phyloP scores from a whole-genome alignment of 1,140 invertebrate species.

The Augochlora pura region DNA sequence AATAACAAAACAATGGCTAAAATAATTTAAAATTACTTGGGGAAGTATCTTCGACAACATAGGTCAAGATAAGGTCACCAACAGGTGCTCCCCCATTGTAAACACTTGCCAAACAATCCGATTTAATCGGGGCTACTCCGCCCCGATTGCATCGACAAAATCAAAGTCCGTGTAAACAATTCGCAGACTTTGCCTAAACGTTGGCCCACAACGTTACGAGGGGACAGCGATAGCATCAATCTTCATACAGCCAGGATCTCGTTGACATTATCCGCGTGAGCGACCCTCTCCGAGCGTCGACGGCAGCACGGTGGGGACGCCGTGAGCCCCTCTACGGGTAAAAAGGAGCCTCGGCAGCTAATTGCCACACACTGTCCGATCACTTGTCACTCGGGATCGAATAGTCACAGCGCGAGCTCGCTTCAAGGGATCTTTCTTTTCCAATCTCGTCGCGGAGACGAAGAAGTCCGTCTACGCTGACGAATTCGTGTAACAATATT shows the following conservation, averaged over 20 bases:
- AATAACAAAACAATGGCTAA: too few species aligned
- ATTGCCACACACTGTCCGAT: constrained; percentile 71
- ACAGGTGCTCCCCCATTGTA: too few species aligned
- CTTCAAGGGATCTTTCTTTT: constrained; percentile 29
- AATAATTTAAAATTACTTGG: too few species aligned
- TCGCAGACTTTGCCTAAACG: too few species aligned
- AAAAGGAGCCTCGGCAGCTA: constrained; percentile 68
- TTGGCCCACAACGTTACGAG: background rate
- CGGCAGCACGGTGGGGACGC: constrained; percentile 23
- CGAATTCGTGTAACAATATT: background rate
- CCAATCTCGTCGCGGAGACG: constrained; percentile 29
- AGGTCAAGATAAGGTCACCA: too few species aligned
- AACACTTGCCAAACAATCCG: too few species aligned
- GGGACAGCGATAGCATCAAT: background rate
- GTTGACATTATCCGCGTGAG: constrained; percentile 35
- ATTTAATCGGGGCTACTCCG: too few species aligned
- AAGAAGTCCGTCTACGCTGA: too few species aligned
- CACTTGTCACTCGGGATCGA: constrained; percentile 71
- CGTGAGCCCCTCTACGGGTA: constrained; percentile 52
- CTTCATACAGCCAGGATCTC: constrained; percentile 20
- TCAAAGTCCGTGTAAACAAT: too few species aligned
- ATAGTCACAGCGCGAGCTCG: constrained; percentile 55
- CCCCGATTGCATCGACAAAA: too few species aligned
- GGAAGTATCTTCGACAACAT: too few species aligned
- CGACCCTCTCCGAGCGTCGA: constrained; percentile 12